Conservation (phyloP, 1,140 invertebrate species). For the Caenorhabditis brenneri region DNA sequence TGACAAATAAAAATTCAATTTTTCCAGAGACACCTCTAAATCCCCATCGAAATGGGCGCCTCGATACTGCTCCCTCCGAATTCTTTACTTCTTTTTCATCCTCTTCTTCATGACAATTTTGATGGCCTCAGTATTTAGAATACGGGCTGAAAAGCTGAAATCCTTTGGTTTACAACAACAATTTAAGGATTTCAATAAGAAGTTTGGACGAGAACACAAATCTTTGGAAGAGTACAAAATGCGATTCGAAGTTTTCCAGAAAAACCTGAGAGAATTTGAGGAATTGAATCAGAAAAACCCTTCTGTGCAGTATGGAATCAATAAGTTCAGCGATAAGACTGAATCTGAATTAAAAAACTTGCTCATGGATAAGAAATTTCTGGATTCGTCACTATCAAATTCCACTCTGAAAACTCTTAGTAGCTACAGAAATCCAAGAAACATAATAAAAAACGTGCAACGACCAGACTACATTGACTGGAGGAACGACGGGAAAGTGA, state of each 20-base stretch:
- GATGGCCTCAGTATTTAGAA: too few relatives aligned
- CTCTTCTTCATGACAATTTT: background rate
- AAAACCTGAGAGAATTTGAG: background rate
- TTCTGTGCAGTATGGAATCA: background rate
- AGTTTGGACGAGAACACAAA: background rate
- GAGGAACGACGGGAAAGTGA: slow-evolving; percentile 27
- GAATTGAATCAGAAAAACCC: background rate
- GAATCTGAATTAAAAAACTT: background rate
- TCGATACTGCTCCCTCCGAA: background rate
- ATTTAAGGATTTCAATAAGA: background rate
- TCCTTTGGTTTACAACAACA: too few relatives aligned
- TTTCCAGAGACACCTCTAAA: too few relatives aligned
- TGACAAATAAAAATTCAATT: too few relatives aligned
- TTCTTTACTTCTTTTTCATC: background rate
- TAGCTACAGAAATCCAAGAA: too few relatives aligned
- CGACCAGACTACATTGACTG: background rate
- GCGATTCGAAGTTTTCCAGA: background rate
- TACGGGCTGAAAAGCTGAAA: too few relatives aligned
- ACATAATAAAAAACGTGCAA: too few relatives aligned
- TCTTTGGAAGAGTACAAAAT: background rate
- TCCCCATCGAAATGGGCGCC: background rate
- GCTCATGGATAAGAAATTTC: background rate
- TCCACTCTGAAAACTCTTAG: too few relatives aligned
- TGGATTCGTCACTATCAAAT: background rate
- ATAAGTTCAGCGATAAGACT: slow-evolving; percentile 27